Conservation (phyloP, 2,113 vertebrate genomes). For the Chaetodon auriga region DNA sequence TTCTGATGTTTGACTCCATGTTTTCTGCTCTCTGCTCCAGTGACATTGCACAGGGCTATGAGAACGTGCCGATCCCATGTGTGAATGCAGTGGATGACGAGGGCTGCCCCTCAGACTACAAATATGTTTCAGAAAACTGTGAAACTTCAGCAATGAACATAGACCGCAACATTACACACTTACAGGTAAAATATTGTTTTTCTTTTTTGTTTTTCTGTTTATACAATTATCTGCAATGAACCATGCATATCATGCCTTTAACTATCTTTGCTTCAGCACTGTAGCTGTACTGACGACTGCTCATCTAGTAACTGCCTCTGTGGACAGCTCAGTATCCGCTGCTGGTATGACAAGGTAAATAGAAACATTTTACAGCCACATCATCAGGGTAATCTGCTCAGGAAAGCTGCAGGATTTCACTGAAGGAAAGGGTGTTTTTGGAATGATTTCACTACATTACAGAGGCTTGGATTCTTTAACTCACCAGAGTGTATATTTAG, state of each 20-base stretch:
- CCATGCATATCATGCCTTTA: not conserved
- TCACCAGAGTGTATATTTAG: no score
- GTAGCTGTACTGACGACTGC: constrained; percentile 92
- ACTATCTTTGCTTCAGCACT: constrained; percentile 83
- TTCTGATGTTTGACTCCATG: not conserved
- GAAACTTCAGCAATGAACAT: constrained; percentile 96
- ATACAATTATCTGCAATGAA: not conserved
- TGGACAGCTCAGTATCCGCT: constrained; percentile 95
- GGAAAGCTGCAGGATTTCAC: not conserved
- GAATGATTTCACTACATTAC: no score
- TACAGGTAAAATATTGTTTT: constrained; percentile 84
- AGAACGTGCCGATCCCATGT: constrained; percentile 93
- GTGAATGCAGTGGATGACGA: constrained; percentile 93
- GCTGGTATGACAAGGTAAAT: constrained; percentile 95
- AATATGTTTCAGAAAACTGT: constrained; percentile 94
- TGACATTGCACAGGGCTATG: constrained; percentile 92
- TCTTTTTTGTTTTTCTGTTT: not conserved
- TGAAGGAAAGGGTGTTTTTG: not conserved
- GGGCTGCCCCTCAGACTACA: constrained; percentile 91
- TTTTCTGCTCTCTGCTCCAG: constrained; percentile 63
- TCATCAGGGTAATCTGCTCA: not conserved
- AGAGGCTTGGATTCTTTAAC: no score
- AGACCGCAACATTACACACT: constrained; percentile 93
- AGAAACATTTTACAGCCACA: not conserved
- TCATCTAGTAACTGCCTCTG: constrained; percentile 95